Base-by-base conservation (phyloP, 2,797 vertebrate species). In the Ataeniobius toweri region DNA sequence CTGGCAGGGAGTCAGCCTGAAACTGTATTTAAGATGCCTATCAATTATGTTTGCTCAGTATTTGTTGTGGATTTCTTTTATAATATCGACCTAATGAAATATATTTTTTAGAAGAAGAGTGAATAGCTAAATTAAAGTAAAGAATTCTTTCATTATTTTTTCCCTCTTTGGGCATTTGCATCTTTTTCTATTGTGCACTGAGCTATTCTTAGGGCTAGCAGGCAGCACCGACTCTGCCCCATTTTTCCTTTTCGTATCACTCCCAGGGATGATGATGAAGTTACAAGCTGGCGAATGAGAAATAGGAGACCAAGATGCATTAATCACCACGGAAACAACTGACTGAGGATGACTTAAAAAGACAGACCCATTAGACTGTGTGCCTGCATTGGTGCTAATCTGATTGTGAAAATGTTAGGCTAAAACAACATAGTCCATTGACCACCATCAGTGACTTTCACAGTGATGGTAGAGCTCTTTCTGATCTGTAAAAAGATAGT, bases 151-250 rank as follows among this genome's bases (percentile, higher is more conserved):
- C 6, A 13, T 24, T 39, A 31, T 6, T 61, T 39, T 67, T 67
- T 41, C 5, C 1, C 65, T 70, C 86, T 84, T 83, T 78, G 58
- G 85, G 84, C 74, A 71, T 89, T 86, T 86, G 75, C 88, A 91
- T 83, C 89, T 91, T 69, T 80, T 93, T 90, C 89, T 83, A 86
- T 81, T 91, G 82, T 72, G 76, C 85, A 86, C 83, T 71, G 85
- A 90, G 94, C 93, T 95, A 94, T 95, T 95, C 93, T 94, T 94
- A 94, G 92, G 91, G 88, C 83, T 85, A 44, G 88, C 67, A 73
- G 81, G 87, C 86, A 85, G 87, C 89, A 81, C 83, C 87, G 83
- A 88, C 88, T 87, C 85, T 92, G 88, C 86, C 89, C 91, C 89
- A 91, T 92, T 94, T 93, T 91, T 58, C 85, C 86, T 85, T 85